Base-by-base conservation (phyloP, 2,797 vertebrate genomes). In the Cercopithecus diana region DNA sequence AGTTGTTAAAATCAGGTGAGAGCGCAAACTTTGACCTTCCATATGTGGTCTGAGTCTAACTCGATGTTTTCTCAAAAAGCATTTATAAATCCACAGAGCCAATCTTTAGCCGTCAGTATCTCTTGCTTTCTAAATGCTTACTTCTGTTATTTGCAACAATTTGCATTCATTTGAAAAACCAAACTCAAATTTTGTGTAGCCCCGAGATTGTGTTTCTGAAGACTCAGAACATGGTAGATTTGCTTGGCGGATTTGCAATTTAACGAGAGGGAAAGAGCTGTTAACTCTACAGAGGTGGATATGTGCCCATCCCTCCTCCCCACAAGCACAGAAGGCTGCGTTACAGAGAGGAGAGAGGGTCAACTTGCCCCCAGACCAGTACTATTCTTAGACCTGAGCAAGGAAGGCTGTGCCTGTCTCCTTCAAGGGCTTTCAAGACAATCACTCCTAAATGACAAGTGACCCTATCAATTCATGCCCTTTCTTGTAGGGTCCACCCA, bases 131-230 rank as follows among this genome's bases (percentile, higher is more conserved):
- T 57, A 81, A 52, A 92, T 67, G 80, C 24, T 8, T 15, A 87
- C 30, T 89, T 96, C 33, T 86, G 30, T 64, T 94, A 50, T 80
- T 97, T 89, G 50, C 9, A 41, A 64, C 17, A 64, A 76, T 57
- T 95, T 96, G 17, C 7, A 10, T 86, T 81, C 28, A 41, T 89
- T 93, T 96, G 57, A 87, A 97, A 96, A 77, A 1, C 15, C 24
- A 91, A 94, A 94, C 12, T 77, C 55, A 83, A 39, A 82, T 85
- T 87, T 92, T 33, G 7, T 77, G 88, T 45, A 52, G 45, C 22
- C 33, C 50, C 22, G 80, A 85, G 36, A 22, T 15, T 43, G 33
- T 79, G 33, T 73, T 95, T 93, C 41, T 93, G 33, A 88, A 92
- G 45, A 70, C 26, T 52, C 41, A 76, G 17, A 72, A 89, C 26